Evolutionary conservation across 2,113 vertebrate species (phyloP).

Genomic region (Amia ocellicauda): DNA sequence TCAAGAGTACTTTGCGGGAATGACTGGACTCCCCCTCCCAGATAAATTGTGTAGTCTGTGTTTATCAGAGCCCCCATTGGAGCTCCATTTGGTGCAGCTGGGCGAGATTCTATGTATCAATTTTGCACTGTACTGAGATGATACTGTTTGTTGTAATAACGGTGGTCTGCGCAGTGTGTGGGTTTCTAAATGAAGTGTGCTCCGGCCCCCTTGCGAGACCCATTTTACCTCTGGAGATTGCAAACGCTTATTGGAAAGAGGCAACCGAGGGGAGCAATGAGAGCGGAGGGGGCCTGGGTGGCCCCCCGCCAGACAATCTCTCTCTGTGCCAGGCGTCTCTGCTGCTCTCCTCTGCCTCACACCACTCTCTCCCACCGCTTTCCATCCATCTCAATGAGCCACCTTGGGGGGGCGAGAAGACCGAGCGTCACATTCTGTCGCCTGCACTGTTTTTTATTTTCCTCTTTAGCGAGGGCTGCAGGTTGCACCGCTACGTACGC

Average conservation of each 20-base stretch:
- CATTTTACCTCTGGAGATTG: conserved; percentile 37
- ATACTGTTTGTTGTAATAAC: conserved; percentile 36
- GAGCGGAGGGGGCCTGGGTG: conserved; percentile 10
- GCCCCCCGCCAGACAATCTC: background rate
- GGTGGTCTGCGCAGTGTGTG: conserved; percentile 24
- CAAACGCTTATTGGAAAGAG: conserved; percentile 33
- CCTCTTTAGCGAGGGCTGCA: conserved; percentile 70
- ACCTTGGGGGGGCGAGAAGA: too few species aligned
- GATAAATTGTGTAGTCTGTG: conserved; percentile 23
- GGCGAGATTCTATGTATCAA: conserved; percentile 24
- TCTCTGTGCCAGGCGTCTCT: conserved; percentile 25
- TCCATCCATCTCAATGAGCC: conserved; percentile 28
- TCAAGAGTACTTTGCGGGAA: background rate
- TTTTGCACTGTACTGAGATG: background rate
- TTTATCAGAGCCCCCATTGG: conserved; percentile 29
- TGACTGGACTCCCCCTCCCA: background rate
- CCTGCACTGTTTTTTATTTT: too few species aligned
- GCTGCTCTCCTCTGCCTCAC: conserved; percentile 19
- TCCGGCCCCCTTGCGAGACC: conserved; percentile 36
- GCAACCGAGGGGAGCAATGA: background rate
- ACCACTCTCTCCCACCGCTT: conserved; percentile 19
- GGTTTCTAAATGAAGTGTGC: conserved; percentile 47
- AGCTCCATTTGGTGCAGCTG: conserved; percentile 27
- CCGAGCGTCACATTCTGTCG: too few species aligned
- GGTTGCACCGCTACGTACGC: conserved; percentile 64